phyloP scores from a whole-genome alignment of 2,888 invertebrate genomes.

The Philereme vetulata region DNA sequence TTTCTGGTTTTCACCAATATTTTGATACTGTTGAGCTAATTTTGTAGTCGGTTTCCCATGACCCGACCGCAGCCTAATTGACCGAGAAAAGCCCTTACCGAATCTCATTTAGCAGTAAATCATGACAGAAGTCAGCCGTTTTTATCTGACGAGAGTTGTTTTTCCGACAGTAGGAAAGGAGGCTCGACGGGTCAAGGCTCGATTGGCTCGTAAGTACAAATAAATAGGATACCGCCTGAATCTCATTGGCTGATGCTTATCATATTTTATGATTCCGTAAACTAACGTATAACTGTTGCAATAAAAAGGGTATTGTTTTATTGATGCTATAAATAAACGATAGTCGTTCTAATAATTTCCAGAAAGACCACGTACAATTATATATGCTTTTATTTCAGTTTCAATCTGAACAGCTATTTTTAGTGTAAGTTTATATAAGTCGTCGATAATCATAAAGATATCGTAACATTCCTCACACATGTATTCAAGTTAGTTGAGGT shows the following conservation, averaged over 20 bases:
- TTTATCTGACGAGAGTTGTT: slow-evolving; percentile 62
- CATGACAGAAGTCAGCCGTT: slow-evolving; percentile 50
- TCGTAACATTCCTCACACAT: too few relatives aligned
- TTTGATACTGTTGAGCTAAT: slow-evolving; percentile 28
- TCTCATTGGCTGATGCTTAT: slow-evolving; percentile 74
- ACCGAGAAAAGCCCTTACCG: slow-evolving; percentile 43
- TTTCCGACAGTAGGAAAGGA: slow-evolving; percentile 49
- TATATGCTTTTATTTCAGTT: slow-evolving; percentile 8
- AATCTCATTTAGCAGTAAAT: slow-evolving; percentile 54
- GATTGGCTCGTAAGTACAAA: slow-evolving; percentile 75
- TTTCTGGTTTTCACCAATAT: slow-evolving; percentile 13
- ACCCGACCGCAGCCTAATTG: slow-evolving; percentile 37
- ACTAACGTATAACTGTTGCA: slow-evolving; percentile 64
- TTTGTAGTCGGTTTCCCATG: slow-evolving; percentile 34
- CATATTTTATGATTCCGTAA: slow-evolving; percentile 75
- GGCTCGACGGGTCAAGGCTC: slow-evolving; percentile 52
- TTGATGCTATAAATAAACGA: slow-evolving; percentile 37
- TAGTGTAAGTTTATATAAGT: background rate
- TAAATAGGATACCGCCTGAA: slow-evolving; percentile 72
- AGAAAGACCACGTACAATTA: background rate
- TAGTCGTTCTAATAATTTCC: slow-evolving; percentile 29
- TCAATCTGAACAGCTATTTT: background rate
- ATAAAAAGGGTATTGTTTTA: slow-evolving; percentile 62
- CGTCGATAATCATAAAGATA: too few relatives aligned
- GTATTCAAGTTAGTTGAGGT: too few relatives aligned